Conservation (phyloP, 2,797 vertebrate species). For the Coluber constrictor region DNA sequence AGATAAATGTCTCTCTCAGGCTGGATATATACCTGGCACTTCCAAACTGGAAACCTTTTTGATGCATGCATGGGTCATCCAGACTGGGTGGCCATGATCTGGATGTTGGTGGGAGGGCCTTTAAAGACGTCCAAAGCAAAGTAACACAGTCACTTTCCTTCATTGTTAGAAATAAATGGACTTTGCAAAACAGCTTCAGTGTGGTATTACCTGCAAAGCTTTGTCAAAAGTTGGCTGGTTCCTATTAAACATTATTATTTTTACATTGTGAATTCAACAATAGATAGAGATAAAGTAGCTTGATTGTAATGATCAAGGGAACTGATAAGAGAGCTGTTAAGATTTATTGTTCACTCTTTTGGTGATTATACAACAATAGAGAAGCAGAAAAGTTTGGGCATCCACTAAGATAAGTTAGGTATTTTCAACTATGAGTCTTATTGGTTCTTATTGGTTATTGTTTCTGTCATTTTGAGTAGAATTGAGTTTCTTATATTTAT, state of each 20-base stretch:
- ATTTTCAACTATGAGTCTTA: background rate
- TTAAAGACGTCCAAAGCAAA: background rate
- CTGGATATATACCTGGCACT: background rate
- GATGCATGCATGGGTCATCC: background rate
- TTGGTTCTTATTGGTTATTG: background rate
- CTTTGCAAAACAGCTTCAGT: background rate
- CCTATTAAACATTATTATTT: background rate
- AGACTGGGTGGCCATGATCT: background rate
- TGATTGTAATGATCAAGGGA: background rate
- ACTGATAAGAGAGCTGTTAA: background rate
- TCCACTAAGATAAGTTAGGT: background rate
- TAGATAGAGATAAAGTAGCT: background rate
- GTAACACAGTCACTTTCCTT: background rate
- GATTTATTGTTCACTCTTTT: background rate
- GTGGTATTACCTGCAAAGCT: background rate
- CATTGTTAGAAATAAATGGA: background rate
- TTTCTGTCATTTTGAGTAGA: background rate
- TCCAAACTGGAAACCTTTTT: background rate
- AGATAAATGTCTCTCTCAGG: background rate
- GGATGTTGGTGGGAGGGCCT: background rate
- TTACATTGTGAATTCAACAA: background rate
- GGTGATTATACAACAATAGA: background rate
- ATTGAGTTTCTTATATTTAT: background rate
- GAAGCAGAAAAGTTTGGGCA: background rate
- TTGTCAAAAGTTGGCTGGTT: background rate